phyloP scores from a whole-genome alignment of 2,888 invertebrate genomes.

The Hyles lineata region DNA sequence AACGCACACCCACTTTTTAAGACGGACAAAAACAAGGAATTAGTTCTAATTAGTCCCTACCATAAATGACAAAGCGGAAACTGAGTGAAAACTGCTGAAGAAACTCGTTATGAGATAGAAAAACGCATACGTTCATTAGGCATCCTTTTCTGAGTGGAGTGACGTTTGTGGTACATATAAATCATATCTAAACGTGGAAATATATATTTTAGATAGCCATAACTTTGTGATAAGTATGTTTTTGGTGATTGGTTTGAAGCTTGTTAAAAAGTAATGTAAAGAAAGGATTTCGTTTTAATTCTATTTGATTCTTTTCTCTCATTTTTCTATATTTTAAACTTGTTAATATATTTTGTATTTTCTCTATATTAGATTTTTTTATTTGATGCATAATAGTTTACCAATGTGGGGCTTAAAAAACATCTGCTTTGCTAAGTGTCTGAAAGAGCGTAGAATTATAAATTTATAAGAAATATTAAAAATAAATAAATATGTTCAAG shows the following conservation, averaged over 20 bases:
- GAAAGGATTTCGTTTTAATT: too few relatives aligned
- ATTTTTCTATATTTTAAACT: too few relatives aligned
- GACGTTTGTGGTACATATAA: background rate
- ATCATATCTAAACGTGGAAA: constrained; percentile 2
- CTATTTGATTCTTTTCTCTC: too few relatives aligned
- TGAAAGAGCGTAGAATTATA: too few relatives aligned
- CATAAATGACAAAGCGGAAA: constrained; percentile 20
- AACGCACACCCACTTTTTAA: background rate
- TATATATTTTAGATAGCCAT: background rate
- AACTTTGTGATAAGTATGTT: background rate
- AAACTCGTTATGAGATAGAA: constrained; percentile 24
- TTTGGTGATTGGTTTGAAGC: background rate
- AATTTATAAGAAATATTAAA: too few relatives aligned
- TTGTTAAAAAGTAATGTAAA: too few relatives aligned
- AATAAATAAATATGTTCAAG: too few relatives aligned
- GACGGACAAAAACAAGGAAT: background rate
- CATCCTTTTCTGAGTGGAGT: background rate
- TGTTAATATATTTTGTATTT: too few relatives aligned
- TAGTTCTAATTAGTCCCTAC: constrained; percentile 13
- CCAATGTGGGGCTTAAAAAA: too few relatives aligned
- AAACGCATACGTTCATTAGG: constrained; percentile 6
- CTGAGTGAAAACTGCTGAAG: constrained; percentile 2
- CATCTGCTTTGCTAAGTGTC: too few relatives aligned
- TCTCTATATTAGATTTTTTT: too few relatives aligned
- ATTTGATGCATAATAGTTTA: too few relatives aligned